Evolutionary conservation across 1,140 invertebrate genomes (phyloP).

Genomic region (Drosophila yakuba): DNA sequence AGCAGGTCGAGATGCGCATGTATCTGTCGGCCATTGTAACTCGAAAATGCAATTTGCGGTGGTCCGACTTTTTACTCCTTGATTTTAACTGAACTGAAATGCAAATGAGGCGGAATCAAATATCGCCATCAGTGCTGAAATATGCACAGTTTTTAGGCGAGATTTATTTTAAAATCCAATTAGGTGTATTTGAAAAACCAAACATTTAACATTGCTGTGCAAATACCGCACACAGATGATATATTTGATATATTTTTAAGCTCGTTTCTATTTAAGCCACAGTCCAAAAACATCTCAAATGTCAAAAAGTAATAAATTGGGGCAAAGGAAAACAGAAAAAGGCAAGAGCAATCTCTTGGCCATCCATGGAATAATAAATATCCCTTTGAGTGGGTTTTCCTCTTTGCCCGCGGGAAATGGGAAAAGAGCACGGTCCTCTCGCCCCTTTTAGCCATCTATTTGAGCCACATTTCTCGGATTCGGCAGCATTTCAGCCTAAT

Average conservation of each 20-base stretch:
- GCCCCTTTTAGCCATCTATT: background rate
- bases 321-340: background rate
- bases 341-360: background rate
- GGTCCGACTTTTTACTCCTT: constrained; percentile 4
- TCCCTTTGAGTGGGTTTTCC: background rate
- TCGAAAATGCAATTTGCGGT: constrained; percentile 26
- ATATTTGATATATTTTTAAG: too few relatives aligned
- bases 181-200: too few relatives aligned
- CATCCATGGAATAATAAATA: background rate
- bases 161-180: too few relatives aligned
- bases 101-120: constrained; percentile 7
- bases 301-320: background rate
- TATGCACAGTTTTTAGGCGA: background rate
- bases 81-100: constrained; percentile 10
- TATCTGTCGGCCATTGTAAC: constrained; percentile 12
- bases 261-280: too few relatives aligned
- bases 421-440: background rate
- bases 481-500: constrained; percentile 3
- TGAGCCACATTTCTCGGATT: background rate
- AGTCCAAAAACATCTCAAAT: too few relatives aligned
- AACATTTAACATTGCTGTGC: too few relatives aligned
- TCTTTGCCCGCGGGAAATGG: background rate
- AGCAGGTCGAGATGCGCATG: constrained; percentile 5
- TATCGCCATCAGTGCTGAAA: background rate
- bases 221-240: too few relatives aligned